phyloP scores from a whole-genome alignment of 2,113 vertebrate species.

The Hydrolagus affinis region DNA sequence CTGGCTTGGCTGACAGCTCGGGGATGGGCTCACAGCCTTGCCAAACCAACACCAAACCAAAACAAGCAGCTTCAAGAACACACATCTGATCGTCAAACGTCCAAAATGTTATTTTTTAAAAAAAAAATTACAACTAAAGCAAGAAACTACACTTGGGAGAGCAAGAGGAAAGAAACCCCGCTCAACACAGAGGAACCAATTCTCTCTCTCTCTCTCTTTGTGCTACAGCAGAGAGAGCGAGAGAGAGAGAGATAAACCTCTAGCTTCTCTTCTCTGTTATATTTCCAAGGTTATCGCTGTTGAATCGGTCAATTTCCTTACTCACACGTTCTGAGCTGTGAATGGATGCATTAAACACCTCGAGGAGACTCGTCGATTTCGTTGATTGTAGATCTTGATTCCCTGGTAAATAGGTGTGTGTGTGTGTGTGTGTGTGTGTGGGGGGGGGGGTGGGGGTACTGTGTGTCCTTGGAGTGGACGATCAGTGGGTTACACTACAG shows the following conservation, averaged over 20 bases:
- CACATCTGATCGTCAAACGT: too few species aligned
- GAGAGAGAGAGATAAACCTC: not conserved
- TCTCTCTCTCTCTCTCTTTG: not conserved
- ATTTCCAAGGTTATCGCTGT: not conserved
- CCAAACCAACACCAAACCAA: too few species aligned
- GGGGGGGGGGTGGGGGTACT: too few species aligned
- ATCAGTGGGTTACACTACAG: too few species aligned
- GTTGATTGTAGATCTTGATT: not conserved
- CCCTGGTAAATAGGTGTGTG: not conserved
- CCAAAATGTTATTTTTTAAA: not conserved
- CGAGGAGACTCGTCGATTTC: not conserved
- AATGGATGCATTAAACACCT: conserved; percentile 8
- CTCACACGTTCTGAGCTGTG: not conserved
- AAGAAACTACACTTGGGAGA: too few species aligned
- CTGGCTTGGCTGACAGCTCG: too few species aligned
- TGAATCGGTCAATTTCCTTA: not conserved
- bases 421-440: too few species aligned
- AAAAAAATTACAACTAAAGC: not conserved
- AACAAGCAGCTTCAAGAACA: too few species aligned
- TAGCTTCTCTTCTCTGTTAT: not conserved
- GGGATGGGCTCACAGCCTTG: too few species aligned
- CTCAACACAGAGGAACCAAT: not conserved
- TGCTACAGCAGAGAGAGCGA: too few species aligned
- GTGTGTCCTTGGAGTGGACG: not conserved
- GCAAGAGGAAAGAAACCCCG: not conserved